Evolutionary conservation across 2,888 invertebrate species (phyloP).

Genomic region (Polyommatus icarus): DNA sequence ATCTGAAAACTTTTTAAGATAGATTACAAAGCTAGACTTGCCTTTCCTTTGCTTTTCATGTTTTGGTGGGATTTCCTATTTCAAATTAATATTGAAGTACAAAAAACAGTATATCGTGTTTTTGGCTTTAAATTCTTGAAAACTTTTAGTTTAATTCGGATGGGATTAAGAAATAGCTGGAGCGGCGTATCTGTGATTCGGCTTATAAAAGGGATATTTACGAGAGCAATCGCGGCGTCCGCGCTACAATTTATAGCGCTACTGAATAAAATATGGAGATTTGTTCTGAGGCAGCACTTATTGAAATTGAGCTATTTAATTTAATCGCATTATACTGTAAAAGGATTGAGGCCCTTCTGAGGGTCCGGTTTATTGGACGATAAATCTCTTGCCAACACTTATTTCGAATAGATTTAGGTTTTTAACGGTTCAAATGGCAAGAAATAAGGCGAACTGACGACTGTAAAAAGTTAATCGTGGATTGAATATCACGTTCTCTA

Average conservation of each 20-base stretch:
- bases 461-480: background rate
- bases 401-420: background rate
- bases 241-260: constrained; percentile 53
- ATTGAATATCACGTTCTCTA: background rate
- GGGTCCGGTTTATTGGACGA: constrained; percentile 39
- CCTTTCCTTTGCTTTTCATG: too few relatives aligned
- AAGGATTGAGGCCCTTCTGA: constrained; percentile 45
- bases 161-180: constrained; percentile 10
- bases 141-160: background rate
- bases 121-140: background rate
- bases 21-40: too few relatives aligned
- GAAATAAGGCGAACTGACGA: background rate
- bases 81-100: too few relatives aligned
- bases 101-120: too few relatives aligned
- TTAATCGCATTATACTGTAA: constrained; percentile 58
- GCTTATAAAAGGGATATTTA: constrained; percentile 55
- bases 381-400: constrained; percentile 37
- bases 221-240: constrained; percentile 62
- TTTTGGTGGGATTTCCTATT: too few relatives aligned
- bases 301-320: constrained; percentile 76
- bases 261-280: constrained; percentile 73
- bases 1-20: too few relatives aligned
- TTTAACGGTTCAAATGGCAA: background rate
- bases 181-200: constrained; percentile 19
- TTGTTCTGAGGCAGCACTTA: constrained; percentile 69